These are phyloP conservation scores for Limnephilus rhombicus DNA, from an alignment of 2,888 invertebrate genomes.

Conservation along the genomic window DNA sequence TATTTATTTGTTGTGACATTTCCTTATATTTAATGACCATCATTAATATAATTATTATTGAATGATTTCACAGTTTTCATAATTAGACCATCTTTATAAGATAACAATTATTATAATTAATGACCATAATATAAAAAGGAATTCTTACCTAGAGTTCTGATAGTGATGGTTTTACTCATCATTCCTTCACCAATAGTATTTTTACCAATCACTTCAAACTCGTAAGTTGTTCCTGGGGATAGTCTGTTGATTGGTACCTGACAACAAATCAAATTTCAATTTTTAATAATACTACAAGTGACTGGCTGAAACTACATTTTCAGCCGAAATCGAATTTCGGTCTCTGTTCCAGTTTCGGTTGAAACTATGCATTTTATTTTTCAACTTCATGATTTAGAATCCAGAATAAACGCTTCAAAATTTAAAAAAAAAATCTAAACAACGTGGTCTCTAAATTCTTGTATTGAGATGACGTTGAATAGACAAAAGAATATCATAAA, in stretches of 20 bases:
- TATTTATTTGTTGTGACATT: too few relatives aligned
- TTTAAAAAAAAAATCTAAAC: too few relatives aligned
- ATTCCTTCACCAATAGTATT: slow-evolving; percentile 97
- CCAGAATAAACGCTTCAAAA: too few relatives aligned
- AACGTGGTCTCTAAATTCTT: too few relatives aligned
- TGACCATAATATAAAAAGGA: neutral
- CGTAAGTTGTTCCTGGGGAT: slow-evolving; percentile 93
- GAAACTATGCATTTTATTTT: too few relatives aligned
- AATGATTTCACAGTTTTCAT: neutral
- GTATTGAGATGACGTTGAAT: neutral
- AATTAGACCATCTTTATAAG: neutral
- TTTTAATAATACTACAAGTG: neutral
- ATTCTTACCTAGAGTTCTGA: slow-evolving; percentile 90
- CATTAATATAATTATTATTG: neutral
- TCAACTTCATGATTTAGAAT: too few relatives aligned
- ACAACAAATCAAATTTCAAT: neutral
- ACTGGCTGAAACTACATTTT: too few relatives aligned
- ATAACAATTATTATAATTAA: too few relatives aligned
- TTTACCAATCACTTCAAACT: slow-evolving; percentile 97
- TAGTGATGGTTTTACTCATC: slow-evolving; percentile 95
- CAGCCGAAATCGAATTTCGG: too few relatives aligned
- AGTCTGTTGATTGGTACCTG: slow-evolving; percentile 93
- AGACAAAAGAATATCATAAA: neutral
- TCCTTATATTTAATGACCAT: too few relatives aligned
- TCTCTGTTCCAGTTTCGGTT: too few relatives aligned